These are phyloP conservation scores for Eucidaris tribuloides DNA, from an alignment of 35 echinoderm and acorn worm genomes.

Conservation along the genomic window DNA sequence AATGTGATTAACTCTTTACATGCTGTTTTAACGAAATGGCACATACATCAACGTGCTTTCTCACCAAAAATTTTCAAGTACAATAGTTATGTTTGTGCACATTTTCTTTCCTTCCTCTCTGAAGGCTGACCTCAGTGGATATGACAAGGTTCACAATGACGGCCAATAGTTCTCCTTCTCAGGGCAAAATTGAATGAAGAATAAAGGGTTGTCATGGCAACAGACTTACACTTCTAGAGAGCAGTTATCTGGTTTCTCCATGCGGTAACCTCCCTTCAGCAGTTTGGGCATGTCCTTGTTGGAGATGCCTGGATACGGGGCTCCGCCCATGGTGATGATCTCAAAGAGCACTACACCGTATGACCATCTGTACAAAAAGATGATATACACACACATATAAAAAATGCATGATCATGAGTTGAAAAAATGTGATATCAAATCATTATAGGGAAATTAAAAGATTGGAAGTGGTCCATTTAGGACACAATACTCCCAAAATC, in stretches of 20 bases:
- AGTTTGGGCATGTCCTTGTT: conserved; percentile 78
- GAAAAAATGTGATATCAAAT: too few relatives aligned
- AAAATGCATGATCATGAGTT: conserved; percentile 34
- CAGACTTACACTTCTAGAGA: conserved; percentile 79
- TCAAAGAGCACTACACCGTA: conserved; percentile 95
- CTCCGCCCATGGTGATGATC: conserved; percentile 76
- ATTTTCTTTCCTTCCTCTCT: neutral
- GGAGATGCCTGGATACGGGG: conserved; percentile 85
- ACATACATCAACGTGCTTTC: too few relatives aligned
- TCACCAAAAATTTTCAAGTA: neutral
- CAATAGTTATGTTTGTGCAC: neutral
- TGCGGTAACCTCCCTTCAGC: conserved; percentile 83
- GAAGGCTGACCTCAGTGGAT: neutral
- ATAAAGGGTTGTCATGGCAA: neutral
- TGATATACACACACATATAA: neutral
- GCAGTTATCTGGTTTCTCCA: conserved; percentile 92
- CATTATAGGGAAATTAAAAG: too few relatives aligned
- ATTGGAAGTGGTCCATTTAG: too few relatives aligned
- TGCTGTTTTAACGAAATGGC: too few relatives aligned
- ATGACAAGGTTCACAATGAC: neutral
- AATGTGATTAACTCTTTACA: too few relatives aligned
- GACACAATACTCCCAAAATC: too few relatives aligned
- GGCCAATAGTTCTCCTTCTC: neutral
- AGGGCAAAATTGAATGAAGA: neutral
- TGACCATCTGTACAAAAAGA: conserved; percentile 61